phyloP scores from a whole-genome alignment of 2,888 invertebrate genomes.

The Formica aserva region DNA sequence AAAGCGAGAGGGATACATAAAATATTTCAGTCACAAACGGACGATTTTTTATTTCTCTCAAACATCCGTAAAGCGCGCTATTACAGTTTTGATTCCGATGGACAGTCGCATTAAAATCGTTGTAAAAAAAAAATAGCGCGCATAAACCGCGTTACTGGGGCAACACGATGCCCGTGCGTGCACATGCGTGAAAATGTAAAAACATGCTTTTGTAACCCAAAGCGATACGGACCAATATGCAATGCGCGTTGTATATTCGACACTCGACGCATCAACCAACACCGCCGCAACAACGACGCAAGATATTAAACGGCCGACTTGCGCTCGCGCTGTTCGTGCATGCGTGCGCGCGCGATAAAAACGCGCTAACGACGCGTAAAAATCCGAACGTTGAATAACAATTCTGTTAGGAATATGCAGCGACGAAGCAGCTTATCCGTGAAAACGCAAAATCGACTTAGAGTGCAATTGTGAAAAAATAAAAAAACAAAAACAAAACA shows the following conservation, averaged over 20 bases:
- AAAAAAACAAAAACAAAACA: neutral
- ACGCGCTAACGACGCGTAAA: constrained; percentile 51
- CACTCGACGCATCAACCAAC: constrained; percentile 45
- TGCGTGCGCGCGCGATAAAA: constrained; percentile 19
- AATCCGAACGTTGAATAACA: constrained; percentile 44
- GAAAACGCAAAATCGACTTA: constrained; percentile 42
- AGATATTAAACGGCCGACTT: constrained; percentile 49
- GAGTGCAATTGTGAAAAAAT: neutral
- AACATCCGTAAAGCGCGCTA: constrained; percentile 30
- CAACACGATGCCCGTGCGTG: constrained; percentile 26
- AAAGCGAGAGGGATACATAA: constrained; percentile 16
- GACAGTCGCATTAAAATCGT: neutral
- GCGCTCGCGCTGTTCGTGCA: constrained; percentile 18
- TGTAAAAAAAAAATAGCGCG: constrained; percentile 1
- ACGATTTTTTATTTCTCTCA: constrained; percentile 24
- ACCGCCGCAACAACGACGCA: constrained; percentile 30
- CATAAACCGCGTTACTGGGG: constrained; percentile 41
- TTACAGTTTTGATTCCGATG: constrained; percentile 23
- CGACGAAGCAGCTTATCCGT: constrained; percentile 19
- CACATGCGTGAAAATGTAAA: constrained; percentile 50
- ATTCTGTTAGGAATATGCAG: constrained; percentile 18
- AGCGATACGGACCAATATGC: constrained; percentile 46
- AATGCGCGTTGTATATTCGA: constrained; percentile 42
- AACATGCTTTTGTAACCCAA: constrained; percentile 51
- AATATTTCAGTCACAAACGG: constrained; percentile 33